These are phyloP conservation scores for Ctenomys sociabilis DNA, from an alignment of 2,113 vertebrate species.

Conservation along the genomic window DNA sequence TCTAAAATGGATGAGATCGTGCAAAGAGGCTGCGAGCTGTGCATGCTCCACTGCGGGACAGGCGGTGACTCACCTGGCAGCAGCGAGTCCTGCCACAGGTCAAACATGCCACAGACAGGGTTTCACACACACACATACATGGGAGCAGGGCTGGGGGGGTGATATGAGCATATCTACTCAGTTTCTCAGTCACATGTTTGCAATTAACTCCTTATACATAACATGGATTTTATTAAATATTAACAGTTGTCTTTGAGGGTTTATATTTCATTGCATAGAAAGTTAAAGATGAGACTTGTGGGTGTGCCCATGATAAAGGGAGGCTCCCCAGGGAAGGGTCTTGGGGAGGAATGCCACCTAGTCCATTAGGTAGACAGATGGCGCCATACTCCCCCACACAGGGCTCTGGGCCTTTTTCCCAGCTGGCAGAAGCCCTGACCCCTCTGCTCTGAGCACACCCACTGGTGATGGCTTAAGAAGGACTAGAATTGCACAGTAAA, in stretches of 20 bases:
- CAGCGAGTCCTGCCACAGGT: constrained; percentile 92
- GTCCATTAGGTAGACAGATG: not conserved
- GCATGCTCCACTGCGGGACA: constrained; percentile 96
- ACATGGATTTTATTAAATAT: constrained; percentile 90
- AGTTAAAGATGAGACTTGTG: constrained; percentile 92
- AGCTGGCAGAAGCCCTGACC: constrained; percentile 60
- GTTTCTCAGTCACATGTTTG: constrained; percentile 87
- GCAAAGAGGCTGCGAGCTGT: constrained; percentile 95
- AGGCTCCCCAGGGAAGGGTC: constrained; percentile 74
- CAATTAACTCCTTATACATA: constrained; percentile 90
- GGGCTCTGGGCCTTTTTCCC: constrained; percentile 41
- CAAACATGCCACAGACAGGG: constrained; percentile 96
- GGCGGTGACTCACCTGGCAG: constrained; percentile 95
- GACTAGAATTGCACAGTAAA: constrained; percentile 90
- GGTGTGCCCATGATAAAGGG: constrained; percentile 85
- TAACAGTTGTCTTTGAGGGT: constrained; percentile 90
- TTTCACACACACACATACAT: constrained; percentile 92
- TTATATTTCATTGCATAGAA: constrained; percentile 99
- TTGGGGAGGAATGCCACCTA: constrained; percentile 21
- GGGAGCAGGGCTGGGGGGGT: constrained; percentile 26
- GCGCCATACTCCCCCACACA: not conserved
- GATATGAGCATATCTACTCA: constrained; percentile 90
- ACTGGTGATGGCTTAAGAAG: constrained; percentile 88
- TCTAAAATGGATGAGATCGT: constrained; percentile 91
- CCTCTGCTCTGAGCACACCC: constrained; percentile 80